Evolutionary conservation across 1,140 invertebrate species (phyloP).

Genomic region (Drosophila ogumai): DNA sequence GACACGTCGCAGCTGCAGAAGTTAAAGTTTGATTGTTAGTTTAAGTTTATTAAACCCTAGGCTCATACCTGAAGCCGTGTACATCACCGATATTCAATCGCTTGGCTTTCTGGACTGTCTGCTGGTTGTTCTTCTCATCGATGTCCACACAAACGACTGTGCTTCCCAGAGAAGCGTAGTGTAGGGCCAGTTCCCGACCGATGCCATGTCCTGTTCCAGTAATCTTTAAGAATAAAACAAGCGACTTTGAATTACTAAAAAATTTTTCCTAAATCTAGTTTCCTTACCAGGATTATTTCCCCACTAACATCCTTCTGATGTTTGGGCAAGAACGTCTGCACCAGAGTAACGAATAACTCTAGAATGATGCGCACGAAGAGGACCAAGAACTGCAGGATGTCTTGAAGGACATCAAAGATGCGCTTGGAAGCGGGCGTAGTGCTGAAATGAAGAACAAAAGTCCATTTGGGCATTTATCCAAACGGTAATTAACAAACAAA

Average conservation of each 20-base stretch:
- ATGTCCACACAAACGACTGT: slow-evolving; percentile 95
- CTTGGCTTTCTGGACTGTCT: slow-evolving; percentile 88
- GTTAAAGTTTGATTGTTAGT: not conserved
- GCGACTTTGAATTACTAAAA: not conserved
- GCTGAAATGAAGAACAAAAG: slow-evolving; percentile 41
- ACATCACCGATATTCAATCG: slow-evolving; percentile 85
- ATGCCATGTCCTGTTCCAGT: slow-evolving; percentile 97
- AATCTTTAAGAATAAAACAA: slow-evolving; percentile 87
- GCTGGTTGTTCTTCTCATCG: slow-evolving; percentile 89
- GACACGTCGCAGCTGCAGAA: slow-evolving; percentile 89
- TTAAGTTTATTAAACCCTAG: not conserved
- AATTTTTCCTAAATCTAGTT: not conserved
- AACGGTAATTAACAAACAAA: slow-evolving; percentile 3
- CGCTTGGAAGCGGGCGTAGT: slow-evolving; percentile 73
- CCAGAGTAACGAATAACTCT: slow-evolving; percentile 44
- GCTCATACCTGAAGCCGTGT: slow-evolving; percentile 86
- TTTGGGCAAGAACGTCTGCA: slow-evolving; percentile 50
- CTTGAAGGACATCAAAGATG: slow-evolving; percentile 71
- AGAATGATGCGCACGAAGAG: slow-evolving; percentile 60
- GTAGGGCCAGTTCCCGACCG: slow-evolving; percentile 92
- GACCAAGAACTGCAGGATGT: slow-evolving; percentile 67
- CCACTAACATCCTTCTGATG: slow-evolving; percentile 87
- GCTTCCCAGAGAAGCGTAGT: slow-evolving; percentile 91
- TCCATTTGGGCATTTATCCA: slow-evolving; percentile 1
- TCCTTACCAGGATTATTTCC: slow-evolving; percentile 88